phyloP scores from a whole-genome alignment of 2,888 invertebrate genomes.

The Heliconius sara region DNA sequence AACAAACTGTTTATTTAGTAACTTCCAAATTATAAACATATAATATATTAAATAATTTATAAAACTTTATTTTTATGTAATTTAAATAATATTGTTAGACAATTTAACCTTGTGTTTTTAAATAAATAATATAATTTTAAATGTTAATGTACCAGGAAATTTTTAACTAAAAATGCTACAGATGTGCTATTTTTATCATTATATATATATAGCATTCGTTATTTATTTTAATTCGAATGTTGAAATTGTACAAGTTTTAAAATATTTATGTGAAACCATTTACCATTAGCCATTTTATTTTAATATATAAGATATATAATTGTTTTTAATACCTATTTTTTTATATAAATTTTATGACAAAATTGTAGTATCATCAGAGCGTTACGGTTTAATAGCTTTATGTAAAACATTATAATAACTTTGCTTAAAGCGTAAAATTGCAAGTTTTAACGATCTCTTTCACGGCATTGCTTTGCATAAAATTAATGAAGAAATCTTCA shows the following conservation, averaged over 20 bases:
- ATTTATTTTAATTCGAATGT: background rate
- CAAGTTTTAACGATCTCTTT: constrained; percentile 18
- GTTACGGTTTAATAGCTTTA: constrained; percentile 22
- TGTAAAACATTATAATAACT: constrained; percentile 24
- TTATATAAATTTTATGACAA: background rate
- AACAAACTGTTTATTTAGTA: constrained; percentile 12
- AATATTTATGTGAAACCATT: background rate
- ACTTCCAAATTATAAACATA: background rate
- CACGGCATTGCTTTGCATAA: constrained; percentile 16
- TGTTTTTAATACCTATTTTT: background rate
- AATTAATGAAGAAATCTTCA: constrained; percentile 23
- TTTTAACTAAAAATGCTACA: background rate
- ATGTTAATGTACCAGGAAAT: background rate
- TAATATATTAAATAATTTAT: background rate
- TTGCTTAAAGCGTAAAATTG: constrained; percentile 23
- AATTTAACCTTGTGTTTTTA: background rate
- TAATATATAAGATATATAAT: background rate
- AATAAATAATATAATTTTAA: background rate
- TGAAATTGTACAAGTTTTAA: background rate
- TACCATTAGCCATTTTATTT: background rate
- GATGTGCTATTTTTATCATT: background rate
- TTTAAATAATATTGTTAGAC: background rate
- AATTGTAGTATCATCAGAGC: constrained; percentile 3
- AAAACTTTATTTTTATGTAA: background rate
- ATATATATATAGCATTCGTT: background rate